Base-by-base conservation (phyloP, 2,888 invertebrate genomes). In the Sinhomidia bicolor region DNA sequence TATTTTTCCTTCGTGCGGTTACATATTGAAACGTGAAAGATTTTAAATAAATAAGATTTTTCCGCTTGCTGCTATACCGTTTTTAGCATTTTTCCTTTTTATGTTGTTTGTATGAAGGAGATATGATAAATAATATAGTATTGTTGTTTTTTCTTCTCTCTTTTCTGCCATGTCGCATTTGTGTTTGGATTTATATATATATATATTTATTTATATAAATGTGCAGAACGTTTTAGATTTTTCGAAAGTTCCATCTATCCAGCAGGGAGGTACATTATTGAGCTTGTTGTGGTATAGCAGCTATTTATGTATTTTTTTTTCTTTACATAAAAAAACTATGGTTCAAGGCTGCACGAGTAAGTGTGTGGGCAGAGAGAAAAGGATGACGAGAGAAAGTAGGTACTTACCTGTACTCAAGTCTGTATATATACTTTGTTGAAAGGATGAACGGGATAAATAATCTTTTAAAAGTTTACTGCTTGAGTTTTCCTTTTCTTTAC, bases 281-380 rank as follows among this genome's bases (percentile, higher is more conserved):
- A 3, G 20, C 47, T 74, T 47, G 14, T 29, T 23, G 47, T 23
- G 10, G 23, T 47, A n/a, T 74, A 20, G 20, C n/a, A n/a, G n/a
- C n/a, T n/a, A n/a, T n/a, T 5, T n/a, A 20, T 20, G 20, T 20
- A 54, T 20, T 26, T 44, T 23, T 14, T 17, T 20, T 26, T 44
- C 12, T 14, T 17, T 12, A 62, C 23, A 36, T 44, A 47, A 29
- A 17, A 60, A 12, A 78, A 65, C n/a, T n/a, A n/a, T 85, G 17
- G 85, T 60, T 78, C 65, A 85, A 85, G 78, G 78, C 41, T 85
- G 79, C 68, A 85, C 76, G 85, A 78, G 68, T 10, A 23, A 60
- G 78, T 85, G 78, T 62, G 78, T 62, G 68, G 68, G 68, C 51
- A 76, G 36, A 17, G 9, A 51, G 10, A 12, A 60, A 41, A 26